Base-by-base conservation (phyloP, 37 sponge, comb jelly and placozoan species). In the Crambe crambe region DNA sequence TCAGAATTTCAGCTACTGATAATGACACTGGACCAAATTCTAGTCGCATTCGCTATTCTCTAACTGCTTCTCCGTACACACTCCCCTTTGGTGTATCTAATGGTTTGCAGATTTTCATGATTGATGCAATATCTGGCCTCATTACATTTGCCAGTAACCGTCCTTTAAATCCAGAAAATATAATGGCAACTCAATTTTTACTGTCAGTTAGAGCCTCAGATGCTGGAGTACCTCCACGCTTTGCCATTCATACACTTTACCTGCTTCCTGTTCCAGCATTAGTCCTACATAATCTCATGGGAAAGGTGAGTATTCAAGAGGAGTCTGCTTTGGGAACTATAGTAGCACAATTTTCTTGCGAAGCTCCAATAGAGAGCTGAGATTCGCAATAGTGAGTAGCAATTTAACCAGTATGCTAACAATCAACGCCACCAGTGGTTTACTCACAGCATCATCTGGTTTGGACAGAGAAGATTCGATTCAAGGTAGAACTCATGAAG, bases 121-220 rank as follows among this genome's bases (percentile, higher is more conserved):
- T 85, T 61, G 41, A 71, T 37, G 2, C 64, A 2, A 8, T 2
- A 4, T 76, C 78, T 63, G 85, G 85, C 18, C 1, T 41, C 0
- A 56, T 85, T 12, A 54, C 70, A 9, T 27, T 64, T 8, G 30
- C 3, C 3, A 25, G 2, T 36, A 18, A 68, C 20, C 65, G 70
- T 0, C 39, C 5, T 18, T 21, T 63, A n/a, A 26, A 4, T 15
- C 2, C 32, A 18, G 68, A 41, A 3, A 34, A 15, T 37, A 71
- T 36, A 51, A 56, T 26, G 2, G n/a, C n/a, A n/a, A n/a, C n/a
- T n/a, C n/a, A 34, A 22, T 77, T 72, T 71, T 35, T 85, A 1
- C 69, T 85, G 22, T 35, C 56, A 9, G 58, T 89, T 25, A 44
- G 40, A 10, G 89, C 89, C 17, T 67, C 20, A 27, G 89, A 89